Conservation (phyloP, 2,797 vertebrate genomes). For the Sternarchorhynchus goeldii region DNA sequence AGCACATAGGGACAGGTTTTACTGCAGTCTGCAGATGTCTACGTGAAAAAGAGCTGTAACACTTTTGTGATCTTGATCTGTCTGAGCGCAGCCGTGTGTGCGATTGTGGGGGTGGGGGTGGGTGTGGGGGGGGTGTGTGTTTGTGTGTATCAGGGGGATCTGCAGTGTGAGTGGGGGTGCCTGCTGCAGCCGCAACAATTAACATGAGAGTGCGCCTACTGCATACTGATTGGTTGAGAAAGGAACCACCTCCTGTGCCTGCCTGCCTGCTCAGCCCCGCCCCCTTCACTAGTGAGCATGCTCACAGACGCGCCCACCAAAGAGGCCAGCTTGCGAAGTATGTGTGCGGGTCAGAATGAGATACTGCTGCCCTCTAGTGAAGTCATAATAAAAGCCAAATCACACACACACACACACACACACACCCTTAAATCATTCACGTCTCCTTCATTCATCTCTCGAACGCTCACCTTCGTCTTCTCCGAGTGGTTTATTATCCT, state of each 20-base stretch:
- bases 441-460: background rate
- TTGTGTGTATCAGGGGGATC: conserved; percentile 40
- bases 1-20: conserved; percentile 27
- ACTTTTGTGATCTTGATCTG: conserved; percentile 30
- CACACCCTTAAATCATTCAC: background rate
- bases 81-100: conserved; percentile 25
- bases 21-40: conserved; percentile 39
- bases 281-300: conserved; percentile 51
- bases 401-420: conserved; percentile 4
- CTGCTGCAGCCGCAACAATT: conserved; percentile 73
- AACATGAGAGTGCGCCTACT: conserved; percentile 68
- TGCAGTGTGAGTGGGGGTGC: conserved; percentile 55
- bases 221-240: conserved; percentile 63
- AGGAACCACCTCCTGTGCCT: conserved; percentile 22
- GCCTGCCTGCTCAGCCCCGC: conserved; percentile 51
- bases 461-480: background rate
- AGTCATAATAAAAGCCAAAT: background rate
- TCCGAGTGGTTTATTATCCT: conserved; percentile 3
- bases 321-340: background rate
- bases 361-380: conserved; percentile 65
- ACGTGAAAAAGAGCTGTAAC: conserved; percentile 33
- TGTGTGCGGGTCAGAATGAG: background rate
- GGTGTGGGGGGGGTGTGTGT: conserved; percentile 1
- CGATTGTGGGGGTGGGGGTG: background rate
- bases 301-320: conserved; percentile 46